These are phyloP conservation scores for Ploceus nigricollis DNA, from an alignment of 2,113 vertebrate species.

Conservation along the genomic window DNA sequence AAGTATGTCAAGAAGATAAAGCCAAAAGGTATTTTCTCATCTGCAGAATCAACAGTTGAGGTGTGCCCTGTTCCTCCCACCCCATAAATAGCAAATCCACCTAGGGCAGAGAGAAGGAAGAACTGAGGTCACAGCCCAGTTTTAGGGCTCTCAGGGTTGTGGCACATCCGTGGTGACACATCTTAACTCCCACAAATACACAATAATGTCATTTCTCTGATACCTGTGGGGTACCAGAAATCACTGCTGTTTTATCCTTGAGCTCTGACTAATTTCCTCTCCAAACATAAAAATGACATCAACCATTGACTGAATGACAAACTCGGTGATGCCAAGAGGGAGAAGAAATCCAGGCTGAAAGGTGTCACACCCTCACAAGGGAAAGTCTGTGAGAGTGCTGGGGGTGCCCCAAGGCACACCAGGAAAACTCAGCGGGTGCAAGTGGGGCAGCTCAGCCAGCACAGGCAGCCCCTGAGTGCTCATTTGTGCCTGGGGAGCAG, in stretches of 20 bases:
- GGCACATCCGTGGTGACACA: not conserved
- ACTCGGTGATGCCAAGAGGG: not conserved
- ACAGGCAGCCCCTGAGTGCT: not conserved
- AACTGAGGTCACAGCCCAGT: not conserved
- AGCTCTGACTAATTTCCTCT: constrained; percentile 11
- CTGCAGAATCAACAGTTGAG: not conserved
- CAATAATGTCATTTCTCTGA: not conserved
- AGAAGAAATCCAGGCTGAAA: not conserved
- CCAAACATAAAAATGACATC: not conserved
- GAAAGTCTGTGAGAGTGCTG: not conserved
- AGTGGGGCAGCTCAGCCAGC: not conserved
- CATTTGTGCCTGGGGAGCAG: not conserved
- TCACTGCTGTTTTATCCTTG: not conserved
- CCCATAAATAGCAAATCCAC: not conserved
- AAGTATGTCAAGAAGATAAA: not conserved
- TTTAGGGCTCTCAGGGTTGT: not conserved
- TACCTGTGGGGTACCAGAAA: not conserved
- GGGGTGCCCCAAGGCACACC: not conserved
- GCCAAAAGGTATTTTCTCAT: not conserved
- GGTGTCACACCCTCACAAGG: rapidly evolving
- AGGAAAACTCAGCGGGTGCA: rapidly evolving
- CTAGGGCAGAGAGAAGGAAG: not conserved
- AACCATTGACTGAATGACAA: not conserved
- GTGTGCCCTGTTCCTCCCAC: not conserved
- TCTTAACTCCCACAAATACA: not conserved